Percentiles rank a stretch among this genome's conserved stretches.
phyloP scores from a whole-genome alignment of 2,888 invertebrate species.

The Andrena chrysosceles region DNA sequence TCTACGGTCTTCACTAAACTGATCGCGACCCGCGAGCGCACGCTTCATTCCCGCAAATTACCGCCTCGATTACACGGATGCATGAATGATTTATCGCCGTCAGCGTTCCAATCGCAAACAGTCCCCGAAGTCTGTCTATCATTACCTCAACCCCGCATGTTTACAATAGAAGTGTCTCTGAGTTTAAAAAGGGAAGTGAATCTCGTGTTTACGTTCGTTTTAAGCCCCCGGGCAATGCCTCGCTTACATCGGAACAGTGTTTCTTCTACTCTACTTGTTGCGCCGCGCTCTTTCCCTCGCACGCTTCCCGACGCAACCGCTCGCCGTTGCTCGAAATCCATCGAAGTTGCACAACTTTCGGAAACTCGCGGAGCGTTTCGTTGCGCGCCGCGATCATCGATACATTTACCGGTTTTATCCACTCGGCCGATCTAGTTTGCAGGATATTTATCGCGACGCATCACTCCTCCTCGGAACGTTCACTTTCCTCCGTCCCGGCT shows the following conservation, averaged over 20 bases:
- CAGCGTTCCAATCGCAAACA: neutral
- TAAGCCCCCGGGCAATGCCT: neutral
- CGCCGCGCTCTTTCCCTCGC: neutral
- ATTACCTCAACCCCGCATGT: neutral
- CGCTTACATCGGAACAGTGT: neutral
- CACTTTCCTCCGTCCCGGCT: conserved; percentile 49
- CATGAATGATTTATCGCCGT: conserved; percentile 14
- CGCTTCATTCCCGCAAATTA: conserved; percentile 11
- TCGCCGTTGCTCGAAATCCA: neutral
- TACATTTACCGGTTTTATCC: conserved; percentile 6
- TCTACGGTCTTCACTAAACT: neutral
- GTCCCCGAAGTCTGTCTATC: neutral
- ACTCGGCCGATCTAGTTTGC: neutral
- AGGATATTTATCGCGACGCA: neutral
- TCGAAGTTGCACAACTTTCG: neutral
- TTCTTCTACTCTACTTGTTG: neutral
- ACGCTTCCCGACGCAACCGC: neutral
- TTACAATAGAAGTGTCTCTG: neutral
- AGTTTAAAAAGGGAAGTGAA: neutral
- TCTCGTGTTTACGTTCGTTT: neutral
- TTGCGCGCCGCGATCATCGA: neutral
- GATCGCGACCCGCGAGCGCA: neutral
- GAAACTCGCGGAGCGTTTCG: neutral
- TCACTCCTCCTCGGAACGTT: conserved; percentile 42
- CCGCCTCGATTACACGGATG: conserved; percentile 7